Percentiles rank a stretch among this genome's conserved stretches.
Evolutionary conservation across 1,140 invertebrate genomes (phyloP).

Genomic region (Phortica variegata): DNA sequence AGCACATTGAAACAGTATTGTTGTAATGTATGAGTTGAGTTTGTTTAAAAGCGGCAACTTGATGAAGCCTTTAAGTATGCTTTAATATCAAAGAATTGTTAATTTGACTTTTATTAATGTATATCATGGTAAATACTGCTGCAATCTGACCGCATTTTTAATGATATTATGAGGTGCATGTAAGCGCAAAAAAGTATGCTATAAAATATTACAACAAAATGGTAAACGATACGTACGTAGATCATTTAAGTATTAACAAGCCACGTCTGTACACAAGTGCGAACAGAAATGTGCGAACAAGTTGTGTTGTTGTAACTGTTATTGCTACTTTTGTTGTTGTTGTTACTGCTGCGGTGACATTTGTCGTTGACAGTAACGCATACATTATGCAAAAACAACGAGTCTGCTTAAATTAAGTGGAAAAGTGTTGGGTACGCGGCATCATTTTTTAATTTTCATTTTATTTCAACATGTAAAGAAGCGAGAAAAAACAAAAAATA

Average conservation of each 20-base stretch:
- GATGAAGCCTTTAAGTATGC: slow-evolving; percentile 5
- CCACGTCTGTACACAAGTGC: too few species aligned
- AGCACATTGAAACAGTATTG: too few species aligned
- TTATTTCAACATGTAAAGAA: background rate
- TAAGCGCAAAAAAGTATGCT: too few species aligned
- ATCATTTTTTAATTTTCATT: background rate
- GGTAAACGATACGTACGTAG: background rate
- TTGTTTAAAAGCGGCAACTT: too few species aligned
- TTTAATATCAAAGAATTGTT: slow-evolving; percentile 21
- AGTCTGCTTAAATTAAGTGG: slow-evolving; percentile 49
- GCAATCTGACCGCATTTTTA: too few species aligned
- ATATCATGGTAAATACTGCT: slow-evolving; percentile 15
- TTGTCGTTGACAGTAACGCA: slow-evolving; percentile 20
- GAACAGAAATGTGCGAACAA: too few species aligned
- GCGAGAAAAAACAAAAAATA: background rate
- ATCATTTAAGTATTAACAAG: too few species aligned
- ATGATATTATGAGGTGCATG: too few species aligned
- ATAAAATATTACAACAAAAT: too few species aligned
- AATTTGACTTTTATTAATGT: slow-evolving; percentile 51
- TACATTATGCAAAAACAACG: slow-evolving; percentile 37
- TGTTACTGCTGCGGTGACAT: slow-evolving; percentile 15
- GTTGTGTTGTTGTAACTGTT: too few species aligned
- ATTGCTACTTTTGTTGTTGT: too few species aligned
- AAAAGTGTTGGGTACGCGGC: slow-evolving; percentile 39
- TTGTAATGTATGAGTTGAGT: too few species aligned